phyloP scores from a whole-genome alignment of 2,888 invertebrate species.

The Drosophila melanocephala region DNA sequence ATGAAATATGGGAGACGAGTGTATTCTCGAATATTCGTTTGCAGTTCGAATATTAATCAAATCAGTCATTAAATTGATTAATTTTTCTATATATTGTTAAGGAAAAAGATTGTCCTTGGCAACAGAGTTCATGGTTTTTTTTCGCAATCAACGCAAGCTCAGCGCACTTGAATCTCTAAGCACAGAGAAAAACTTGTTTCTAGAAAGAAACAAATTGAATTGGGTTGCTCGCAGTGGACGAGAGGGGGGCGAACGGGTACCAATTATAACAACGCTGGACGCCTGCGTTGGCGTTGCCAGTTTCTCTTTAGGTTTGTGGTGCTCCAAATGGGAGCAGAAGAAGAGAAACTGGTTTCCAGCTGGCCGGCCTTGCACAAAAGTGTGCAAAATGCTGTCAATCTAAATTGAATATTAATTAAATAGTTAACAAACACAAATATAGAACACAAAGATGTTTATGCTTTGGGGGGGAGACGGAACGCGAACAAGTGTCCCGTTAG shows the following conservation, averaged over 20 bases:
- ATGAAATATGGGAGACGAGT: not conserved
- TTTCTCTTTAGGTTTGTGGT: not conserved
- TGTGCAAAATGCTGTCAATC: not conserved
- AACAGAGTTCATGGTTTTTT: conserved; percentile 1
- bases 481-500: not conserved
- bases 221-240: conserved; percentile 6
- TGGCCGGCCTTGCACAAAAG: not conserved
- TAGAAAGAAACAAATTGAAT: conserved; percentile 40
- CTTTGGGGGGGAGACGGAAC: too few relatives aligned
- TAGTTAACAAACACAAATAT: not conserved
- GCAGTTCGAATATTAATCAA: not conserved
- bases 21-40: not conserved
- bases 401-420: not conserved
- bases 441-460: not conserved
- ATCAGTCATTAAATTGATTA: not conserved
- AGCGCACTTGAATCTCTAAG: conserved; percentile 3
- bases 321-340: not conserved
- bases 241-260: not conserved
- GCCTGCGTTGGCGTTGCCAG: conserved; percentile 17
- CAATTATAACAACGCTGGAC: conserved; percentile 36
- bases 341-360: not conserved
- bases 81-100: not conserved
- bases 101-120: not conserved
- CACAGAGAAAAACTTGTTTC: conserved; percentile 46
- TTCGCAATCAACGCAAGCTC: not conserved